Conservation (phyloP, 2,113 vertebrate species). For the Nesospiza acunhae region DNA sequence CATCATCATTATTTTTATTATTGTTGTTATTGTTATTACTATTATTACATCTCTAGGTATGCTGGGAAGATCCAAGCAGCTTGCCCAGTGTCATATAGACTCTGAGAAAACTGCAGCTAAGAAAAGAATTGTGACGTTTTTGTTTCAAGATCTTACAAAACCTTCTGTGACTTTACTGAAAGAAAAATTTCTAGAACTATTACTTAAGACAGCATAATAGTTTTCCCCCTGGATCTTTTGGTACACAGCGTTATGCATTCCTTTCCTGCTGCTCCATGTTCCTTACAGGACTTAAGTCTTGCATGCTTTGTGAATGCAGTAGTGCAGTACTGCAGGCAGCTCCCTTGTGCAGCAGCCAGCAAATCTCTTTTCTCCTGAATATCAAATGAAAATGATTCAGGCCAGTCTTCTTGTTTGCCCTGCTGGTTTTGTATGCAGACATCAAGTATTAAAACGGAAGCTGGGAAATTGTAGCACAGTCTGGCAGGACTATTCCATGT, state of each 20-base stretch:
- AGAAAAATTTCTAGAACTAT: not conserved
- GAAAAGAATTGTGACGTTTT: not conserved
- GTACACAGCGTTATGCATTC: rapidly evolving
- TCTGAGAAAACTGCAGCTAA: not conserved
- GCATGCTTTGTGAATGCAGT: not conserved
- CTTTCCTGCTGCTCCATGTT: not conserved
- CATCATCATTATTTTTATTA: rapidly evolving
- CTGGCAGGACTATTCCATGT: not conserved
- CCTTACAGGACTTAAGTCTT: not conserved
- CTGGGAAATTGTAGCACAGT: not conserved
- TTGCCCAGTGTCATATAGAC: not conserved
- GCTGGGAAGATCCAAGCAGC: not conserved
- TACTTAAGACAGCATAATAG: not conserved
- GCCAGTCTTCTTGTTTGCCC: not conserved
- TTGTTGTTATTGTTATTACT: not conserved
- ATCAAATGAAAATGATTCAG: not conserved
- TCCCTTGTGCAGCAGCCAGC: not conserved
- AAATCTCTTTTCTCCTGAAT: not conserved
- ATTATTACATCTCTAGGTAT: not conserved
- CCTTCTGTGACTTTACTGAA: not conserved
- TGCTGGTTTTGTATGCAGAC: not conserved
- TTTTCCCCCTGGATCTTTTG: not conserved
- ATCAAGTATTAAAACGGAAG: not conserved
- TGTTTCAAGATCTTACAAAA: not conserved
- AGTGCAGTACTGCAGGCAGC: not conserved